Evolutionary conservation across 1,140 invertebrate species (phyloP).

Genomic region (Aculops lycopersici): DNA sequence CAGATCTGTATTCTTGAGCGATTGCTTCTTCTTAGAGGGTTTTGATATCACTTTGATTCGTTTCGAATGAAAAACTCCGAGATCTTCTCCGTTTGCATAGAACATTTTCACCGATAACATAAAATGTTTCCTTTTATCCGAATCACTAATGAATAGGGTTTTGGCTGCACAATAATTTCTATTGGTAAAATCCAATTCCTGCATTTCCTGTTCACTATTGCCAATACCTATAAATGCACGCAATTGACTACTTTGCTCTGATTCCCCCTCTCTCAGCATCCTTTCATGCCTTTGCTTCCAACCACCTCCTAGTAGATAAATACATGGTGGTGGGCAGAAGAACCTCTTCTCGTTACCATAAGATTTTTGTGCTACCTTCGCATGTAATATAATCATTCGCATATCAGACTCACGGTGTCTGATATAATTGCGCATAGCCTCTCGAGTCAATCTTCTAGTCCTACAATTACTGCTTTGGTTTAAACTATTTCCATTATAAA

Average conservation of each 20-base stretch:
- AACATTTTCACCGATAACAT: constrained; percentile 98
- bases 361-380: constrained; percentile 90
- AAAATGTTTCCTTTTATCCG: constrained; percentile 96
- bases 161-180: constrained; percentile 95
- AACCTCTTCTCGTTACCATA: constrained; percentile 99
- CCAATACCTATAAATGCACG: constrained; percentile 97
- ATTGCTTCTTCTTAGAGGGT: constrained; percentile 98
- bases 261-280: constrained; percentile 44
- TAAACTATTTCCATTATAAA: too few species aligned
- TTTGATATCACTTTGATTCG: constrained; percentile 99
- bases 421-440: constrained; percentile 81
- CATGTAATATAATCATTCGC: constrained; percentile 84
- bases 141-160: constrained; percentile 93
- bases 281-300: constrained; percentile 75
- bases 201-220: constrained; percentile 93
- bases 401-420: constrained; percentile 73
- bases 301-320: constrained; percentile 85
- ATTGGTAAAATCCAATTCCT: constrained; percentile 71
- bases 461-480: too few species aligned
- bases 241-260: constrained; percentile 56
- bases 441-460: constrained; percentile 48
- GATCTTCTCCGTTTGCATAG: constrained; percentile 84
- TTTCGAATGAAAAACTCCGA: constrained; percentile 91
- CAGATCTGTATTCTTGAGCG: constrained; percentile 88
- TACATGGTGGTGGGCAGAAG: constrained; percentile 95